These are phyloP conservation scores for Drosophila anceps DNA, from an alignment of 2,888 invertebrate species.

Conservation along the genomic window DNA sequence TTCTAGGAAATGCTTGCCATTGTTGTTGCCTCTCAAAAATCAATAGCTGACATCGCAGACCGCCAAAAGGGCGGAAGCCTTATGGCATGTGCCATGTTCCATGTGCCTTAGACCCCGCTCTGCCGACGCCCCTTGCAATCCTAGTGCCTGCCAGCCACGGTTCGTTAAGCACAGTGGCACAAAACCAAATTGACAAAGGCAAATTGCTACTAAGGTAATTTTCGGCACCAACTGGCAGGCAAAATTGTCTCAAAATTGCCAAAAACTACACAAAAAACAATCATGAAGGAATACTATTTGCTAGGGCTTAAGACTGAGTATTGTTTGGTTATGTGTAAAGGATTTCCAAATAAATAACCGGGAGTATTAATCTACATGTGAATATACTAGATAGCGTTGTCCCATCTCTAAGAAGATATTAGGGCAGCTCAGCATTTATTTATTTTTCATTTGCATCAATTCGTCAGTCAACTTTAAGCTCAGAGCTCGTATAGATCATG, in stretches of 20 bases:
- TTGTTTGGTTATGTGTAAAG: too few relatives aligned
- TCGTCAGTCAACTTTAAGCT: background rate
- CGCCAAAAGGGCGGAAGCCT: constrained; percentile 40
- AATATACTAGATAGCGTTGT: background rate
- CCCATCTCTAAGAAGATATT: background rate
- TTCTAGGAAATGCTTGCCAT: constrained; percentile 26
- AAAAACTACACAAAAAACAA: background rate
- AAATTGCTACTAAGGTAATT: constrained; percentile 42
- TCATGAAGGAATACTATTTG: constrained; percentile 8
- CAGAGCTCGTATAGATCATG: background rate
- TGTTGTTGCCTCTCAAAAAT: constrained; percentile 52
- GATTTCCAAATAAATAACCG: background rate
- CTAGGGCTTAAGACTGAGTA: background rate
- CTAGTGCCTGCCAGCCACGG: constrained; percentile 35
- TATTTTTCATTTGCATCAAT: background rate
- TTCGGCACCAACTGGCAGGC: constrained; percentile 1
- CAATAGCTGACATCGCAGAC: constrained; percentile 47
- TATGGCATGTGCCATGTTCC: constrained; percentile 45
- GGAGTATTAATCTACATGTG: background rate
- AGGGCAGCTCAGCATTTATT: background rate
- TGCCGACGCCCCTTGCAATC: constrained; percentile 7
- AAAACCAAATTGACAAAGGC: constrained; percentile 42
- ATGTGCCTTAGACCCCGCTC: constrained; percentile 10
- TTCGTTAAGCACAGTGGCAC: constrained; percentile 59
- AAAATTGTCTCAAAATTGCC: background rate